Evolutionary conservation across 2,113 vertebrate species (phyloP), one percentile per base, ranked within the genome.

Genomic region (Hyperopisus bebe): DNA sequence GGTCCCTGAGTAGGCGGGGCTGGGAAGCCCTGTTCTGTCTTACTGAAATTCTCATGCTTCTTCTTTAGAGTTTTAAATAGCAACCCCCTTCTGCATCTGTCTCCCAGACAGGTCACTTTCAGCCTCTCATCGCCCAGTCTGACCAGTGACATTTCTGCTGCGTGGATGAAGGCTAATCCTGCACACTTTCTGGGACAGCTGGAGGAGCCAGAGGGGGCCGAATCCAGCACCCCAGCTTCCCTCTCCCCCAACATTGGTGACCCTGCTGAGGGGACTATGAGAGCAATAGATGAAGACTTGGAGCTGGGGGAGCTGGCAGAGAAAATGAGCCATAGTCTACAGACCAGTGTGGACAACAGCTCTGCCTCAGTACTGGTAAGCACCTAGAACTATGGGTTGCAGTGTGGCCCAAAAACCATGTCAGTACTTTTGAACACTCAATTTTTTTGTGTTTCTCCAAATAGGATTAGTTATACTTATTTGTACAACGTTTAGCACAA

Each of bases 241-340:
- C 70, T 89, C 21, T 89, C 88, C 86, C n/a, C 19, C 84, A 42
- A 0, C 8, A 24, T 13, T 0, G 24, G 5, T 17, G 3, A 31
- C n/a, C 70, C 47, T n/a, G 58, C 44, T 9, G 66, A 35, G 19
- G 66, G 19, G 24, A 70, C 83, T 31, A 50, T 31, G 15, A 80
- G 19, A n/a, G 42, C 35, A 74, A 86, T 89, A 44, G 89, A 90
- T 85, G 89, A 27, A 51, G 93, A 90, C 11, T 92, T 93, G 3
- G 93, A 92, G 8, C 89, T 94, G 83, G 95, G 94, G 0, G 86
- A 89, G 46, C 90, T 95, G 44, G 93, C 93, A 0, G 93, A 94
- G 87, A 94, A 95, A 51, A 91, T 95, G 92, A 94, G 92, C 50
- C 90, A 88, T n/a, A 93, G 92, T 62, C 93, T 96, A 84, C 92